Conservation (phyloP, 2,113 vertebrate genomes). For the Anhinga anhinga region DNA sequence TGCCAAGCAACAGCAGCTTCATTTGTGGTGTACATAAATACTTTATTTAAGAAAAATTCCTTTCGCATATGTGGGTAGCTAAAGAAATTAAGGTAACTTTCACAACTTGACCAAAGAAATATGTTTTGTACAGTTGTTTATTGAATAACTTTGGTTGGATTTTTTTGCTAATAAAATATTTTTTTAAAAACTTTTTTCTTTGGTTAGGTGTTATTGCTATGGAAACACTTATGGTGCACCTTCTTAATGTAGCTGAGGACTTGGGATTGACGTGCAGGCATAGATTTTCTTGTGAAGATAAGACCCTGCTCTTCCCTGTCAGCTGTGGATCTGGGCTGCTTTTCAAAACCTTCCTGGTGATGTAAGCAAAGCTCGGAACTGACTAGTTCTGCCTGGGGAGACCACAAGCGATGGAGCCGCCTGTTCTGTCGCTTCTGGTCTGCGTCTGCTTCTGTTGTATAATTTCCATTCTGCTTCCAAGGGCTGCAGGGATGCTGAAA, state of each 20-base stretch:
- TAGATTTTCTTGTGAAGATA: neutral
- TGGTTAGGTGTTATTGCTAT: neutral
- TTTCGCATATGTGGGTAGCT: neutral
- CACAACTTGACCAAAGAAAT: neutral
- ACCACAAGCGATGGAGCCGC: neutral
- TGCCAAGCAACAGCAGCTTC: neutral
- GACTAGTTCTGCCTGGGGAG: neutral
- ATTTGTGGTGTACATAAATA: neutral
- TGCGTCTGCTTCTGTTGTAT: fast-evolving
- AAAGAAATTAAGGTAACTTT: neutral
- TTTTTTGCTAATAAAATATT: slow-evolving; percentile 39
- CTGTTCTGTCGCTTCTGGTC: neutral
- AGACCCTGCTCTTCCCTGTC: neutral
- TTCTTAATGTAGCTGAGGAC: neutral
- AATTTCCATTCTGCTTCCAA: neutral
- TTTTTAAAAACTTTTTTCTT: neutral
- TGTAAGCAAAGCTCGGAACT: neutral
- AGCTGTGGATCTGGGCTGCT: neutral
- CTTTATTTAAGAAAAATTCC: neutral
- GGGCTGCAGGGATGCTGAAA: neutral
- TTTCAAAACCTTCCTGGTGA: neutral
- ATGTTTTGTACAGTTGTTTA: slow-evolving; percentile 4
- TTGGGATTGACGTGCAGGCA: neutral
- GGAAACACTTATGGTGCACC: neutral
- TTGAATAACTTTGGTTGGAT: neutral